phyloP scores from a whole-genome alignment of 2,113 vertebrate genomes.

The Chaetura pelagica region DNA sequence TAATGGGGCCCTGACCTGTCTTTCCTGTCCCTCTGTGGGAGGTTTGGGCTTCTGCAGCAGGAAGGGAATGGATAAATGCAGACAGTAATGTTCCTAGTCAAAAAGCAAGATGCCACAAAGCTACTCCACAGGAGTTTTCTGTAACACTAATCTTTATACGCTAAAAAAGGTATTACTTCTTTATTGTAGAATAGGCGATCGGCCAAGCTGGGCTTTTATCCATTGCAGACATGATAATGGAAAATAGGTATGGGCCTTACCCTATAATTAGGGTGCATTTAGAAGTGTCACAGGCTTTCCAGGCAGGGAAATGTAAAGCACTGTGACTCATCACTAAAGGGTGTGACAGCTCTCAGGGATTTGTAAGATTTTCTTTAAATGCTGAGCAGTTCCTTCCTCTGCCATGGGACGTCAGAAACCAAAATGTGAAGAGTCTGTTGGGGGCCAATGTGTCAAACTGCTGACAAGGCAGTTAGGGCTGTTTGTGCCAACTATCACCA shows the following conservation, averaged over 20 bases:
- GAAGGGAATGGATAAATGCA: not conserved
- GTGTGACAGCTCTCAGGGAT: not conserved
- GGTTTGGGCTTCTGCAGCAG: not conserved
- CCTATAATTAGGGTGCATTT: slow-evolving; percentile 18
- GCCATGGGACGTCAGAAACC: not conserved
- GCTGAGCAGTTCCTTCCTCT: not conserved
- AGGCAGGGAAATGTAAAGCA: slow-evolving; percentile 12
- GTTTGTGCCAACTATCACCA: not conserved
- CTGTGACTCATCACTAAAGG: not conserved
- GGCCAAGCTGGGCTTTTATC: not conserved
- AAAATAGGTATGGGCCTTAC: not conserved
- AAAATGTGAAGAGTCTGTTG: not conserved
- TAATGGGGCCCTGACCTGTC: not conserved
- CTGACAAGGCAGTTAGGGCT: not conserved
- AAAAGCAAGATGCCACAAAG: slow-evolving; percentile 10
- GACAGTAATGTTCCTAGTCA: not conserved
- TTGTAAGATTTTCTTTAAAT: slow-evolving; percentile 1
- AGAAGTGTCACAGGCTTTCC: not conserved
- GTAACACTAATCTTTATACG: not conserved
- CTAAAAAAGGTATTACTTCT: not conserved
- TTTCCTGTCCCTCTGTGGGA: not conserved
- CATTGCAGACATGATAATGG: not conserved
- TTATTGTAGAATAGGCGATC: not conserved
- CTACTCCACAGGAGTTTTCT: not conserved
- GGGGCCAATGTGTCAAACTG: not conserved